Evolutionary conservation across 2,888 invertebrate genomes (phyloP).

Genomic region (Phalera bucephala): DNA sequence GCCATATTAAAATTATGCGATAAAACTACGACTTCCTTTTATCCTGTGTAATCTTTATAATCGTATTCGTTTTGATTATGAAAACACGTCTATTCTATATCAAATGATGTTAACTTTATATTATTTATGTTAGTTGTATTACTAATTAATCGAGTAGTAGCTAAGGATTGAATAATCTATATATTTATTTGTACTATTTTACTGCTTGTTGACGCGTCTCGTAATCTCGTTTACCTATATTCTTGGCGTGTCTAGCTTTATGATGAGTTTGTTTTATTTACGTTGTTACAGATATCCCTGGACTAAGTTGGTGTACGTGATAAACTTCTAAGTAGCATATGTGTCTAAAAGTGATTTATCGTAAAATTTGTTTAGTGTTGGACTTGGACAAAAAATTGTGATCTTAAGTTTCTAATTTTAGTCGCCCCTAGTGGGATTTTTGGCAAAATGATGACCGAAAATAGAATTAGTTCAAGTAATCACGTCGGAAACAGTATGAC

Average conservation of each 20-base stretch:
- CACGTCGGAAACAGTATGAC: slow-evolving; percentile 83
- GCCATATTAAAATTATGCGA: slow-evolving; percentile 72
- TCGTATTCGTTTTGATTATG: slow-evolving; percentile 33
- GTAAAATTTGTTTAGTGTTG: slow-evolving; percentile 79
- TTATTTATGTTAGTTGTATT: slow-evolving; percentile 26
- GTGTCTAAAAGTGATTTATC: slow-evolving; percentile 76
- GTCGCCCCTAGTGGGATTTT: slow-evolving; percentile 71
- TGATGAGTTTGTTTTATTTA: slow-evolving; percentile 28
- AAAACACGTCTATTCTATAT: slow-evolving; percentile 8
- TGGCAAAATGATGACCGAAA: slow-evolving; percentile 89
- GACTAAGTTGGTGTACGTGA: slow-evolving; percentile 78
- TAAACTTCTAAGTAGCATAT: slow-evolving; percentile 74
- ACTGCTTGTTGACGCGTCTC: slow-evolving; percentile 77
- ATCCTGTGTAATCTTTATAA: slow-evolving; percentile 59
- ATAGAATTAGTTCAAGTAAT: slow-evolving; percentile 87
- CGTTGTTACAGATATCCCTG: slow-evolving; percentile 75
- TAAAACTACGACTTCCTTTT: slow-evolving; percentile 49
- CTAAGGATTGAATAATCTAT: slow-evolving; percentile 11
- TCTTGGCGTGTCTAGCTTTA: slow-evolving; percentile 10
- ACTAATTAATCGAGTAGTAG: slow-evolving; percentile 17
- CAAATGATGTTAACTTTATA: slow-evolving; percentile 5
- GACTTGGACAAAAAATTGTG: slow-evolving; percentile 75
- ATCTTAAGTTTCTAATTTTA: slow-evolving; percentile 78
- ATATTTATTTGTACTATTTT: slow-evolving; percentile 45
- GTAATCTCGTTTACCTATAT: slow-evolving; percentile 34